Conservation (phyloP, 2,888 invertebrate genomes). For the Drosophila pseudotalamancana region DNA sequence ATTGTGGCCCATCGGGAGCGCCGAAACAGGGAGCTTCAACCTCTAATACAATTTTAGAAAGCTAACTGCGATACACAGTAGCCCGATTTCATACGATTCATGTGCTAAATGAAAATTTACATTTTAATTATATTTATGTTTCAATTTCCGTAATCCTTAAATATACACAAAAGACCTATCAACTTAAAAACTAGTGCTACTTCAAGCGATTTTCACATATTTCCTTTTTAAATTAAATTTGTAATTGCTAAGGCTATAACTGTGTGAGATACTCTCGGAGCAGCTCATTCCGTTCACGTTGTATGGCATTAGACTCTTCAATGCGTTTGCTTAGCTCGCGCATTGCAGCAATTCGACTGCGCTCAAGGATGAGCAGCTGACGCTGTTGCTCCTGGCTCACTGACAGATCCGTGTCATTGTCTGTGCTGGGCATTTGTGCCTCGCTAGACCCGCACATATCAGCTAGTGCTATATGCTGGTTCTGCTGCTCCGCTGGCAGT, state of each 20-base stretch:
- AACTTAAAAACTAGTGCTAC: background rate
- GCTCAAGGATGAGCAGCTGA: conserved; percentile 50
- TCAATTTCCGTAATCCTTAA: conserved; percentile 24
- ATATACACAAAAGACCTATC: conserved; percentile 25
- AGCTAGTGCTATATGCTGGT: background rate
- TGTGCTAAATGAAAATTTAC: conserved; percentile 52
- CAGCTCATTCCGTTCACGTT: conserved; percentile 54
- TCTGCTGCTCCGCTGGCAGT: conserved; percentile 1
- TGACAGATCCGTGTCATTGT: background rate
- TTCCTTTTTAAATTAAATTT: conserved; percentile 4
- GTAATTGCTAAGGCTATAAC: conserved; percentile 24
- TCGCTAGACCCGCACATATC: conserved; percentile 22
- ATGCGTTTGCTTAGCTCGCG: conserved; percentile 53
- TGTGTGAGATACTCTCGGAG: conserved; percentile 47
- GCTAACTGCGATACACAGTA: background rate
- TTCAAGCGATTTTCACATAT: background rate
- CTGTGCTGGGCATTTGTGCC: background rate
- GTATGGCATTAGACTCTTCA: conserved; percentile 57
- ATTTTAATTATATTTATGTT: conserved; percentile 45
- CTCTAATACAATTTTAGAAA: conserved; percentile 81
- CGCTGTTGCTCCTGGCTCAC: conserved; percentile 46
- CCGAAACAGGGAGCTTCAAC: conserved; percentile 75
- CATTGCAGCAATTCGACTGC: conserved; percentile 52
- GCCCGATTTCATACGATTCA: conserved; percentile 1
- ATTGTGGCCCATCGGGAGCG: conserved; percentile 72